Evolutionary conservation across 2,797 vertebrate genomes (phyloP), one percentile per base, ranked within the genome.

Genomic region (Iguana delicatissima): DNA sequence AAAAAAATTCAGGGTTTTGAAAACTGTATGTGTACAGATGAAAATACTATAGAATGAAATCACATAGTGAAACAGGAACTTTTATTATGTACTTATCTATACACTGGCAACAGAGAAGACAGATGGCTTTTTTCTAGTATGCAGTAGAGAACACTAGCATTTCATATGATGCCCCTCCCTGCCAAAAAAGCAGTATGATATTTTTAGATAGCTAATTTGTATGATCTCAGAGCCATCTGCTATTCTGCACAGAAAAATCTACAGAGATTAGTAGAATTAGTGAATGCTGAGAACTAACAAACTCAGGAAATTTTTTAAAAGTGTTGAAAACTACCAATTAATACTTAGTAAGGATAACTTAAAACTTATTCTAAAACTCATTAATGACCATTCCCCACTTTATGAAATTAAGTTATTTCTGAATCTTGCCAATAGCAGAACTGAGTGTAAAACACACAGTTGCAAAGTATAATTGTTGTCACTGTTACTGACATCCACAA

Each of bases 71-170:
- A 35, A 73, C 20, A 2, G 13, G 74, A 50, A 50, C 16, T 94
- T 94, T 93, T 93, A 93, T 89, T 42, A 67, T 42, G 10, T 81
- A 90, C 92, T 94, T 95, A 92, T 92, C 93, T 93, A 95, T 89
- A 88, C 50, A 76, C 32, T 89, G 85, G 73, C 79, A 72, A 89
- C 84, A 92, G 86, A 90, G 32, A 79, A 79, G 87, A 89, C 94
- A 95, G 91, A 84, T 95, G 94, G 90, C 89, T 89, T 72, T 38
- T 46, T 24, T 67, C 86, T 32, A 69, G 7, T 52, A 80, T 72
- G 64, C 42, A 57, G 62, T 80, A 42, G 26, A 91, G 67, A 88
- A 62, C 67, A 90, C 73, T 85, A 80, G 26, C 16, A 87, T 74
- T 93, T 77, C 79, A 89, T 1, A 2, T 24, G n/a, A 32, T 64